phyloP scores from a whole-genome alignment of 2,888 invertebrate genomes.

The Parnassius glacialis region DNA sequence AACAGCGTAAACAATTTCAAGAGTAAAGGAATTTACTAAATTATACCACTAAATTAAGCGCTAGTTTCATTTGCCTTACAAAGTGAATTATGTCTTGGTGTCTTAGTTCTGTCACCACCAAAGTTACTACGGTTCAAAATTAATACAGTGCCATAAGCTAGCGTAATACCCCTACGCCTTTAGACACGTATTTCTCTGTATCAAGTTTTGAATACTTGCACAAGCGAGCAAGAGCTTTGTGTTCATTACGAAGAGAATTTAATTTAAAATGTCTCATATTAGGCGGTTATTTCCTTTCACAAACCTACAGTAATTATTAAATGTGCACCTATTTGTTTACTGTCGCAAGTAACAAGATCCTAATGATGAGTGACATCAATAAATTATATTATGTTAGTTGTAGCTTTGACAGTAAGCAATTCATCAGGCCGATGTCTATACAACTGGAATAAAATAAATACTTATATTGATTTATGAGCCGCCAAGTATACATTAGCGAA shows the following conservation, averaged over 20 bases:
- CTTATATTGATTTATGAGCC: neutral
- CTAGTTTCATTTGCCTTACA: constrained; percentile 79
- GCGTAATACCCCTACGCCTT: constrained; percentile 67
- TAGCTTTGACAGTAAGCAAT: constrained; percentile 27
- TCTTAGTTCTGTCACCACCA: constrained; percentile 80
- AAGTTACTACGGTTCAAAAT: constrained; percentile 81
- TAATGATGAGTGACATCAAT: constrained; percentile 74
- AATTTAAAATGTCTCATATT: constrained; percentile 27
- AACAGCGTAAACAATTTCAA: constrained; percentile 46
- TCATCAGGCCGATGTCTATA: constrained; percentile 12
- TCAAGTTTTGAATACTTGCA: constrained; percentile 62
- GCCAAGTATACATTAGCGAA: neutral
- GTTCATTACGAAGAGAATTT: constrained; percentile 31
- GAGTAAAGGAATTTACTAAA: constrained; percentile 75
- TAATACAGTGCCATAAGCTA: constrained; percentile 80
- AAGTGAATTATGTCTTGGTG: constrained; percentile 79
- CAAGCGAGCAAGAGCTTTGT: constrained; percentile 41
- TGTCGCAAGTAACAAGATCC: constrained; percentile 74
- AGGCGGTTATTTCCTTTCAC: constrained; percentile 49
- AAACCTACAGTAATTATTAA: constrained; percentile 68
- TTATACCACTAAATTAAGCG: constrained; percentile 80
- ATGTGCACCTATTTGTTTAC: constrained; percentile 78
- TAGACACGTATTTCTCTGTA: constrained; percentile 69
- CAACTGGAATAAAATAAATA: constrained; percentile 25
- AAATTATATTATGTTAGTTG: constrained; percentile 55